phyloP scores from a whole-genome alignment of 2,797 vertebrate genomes.

The Leptatherina wallacei region DNA sequence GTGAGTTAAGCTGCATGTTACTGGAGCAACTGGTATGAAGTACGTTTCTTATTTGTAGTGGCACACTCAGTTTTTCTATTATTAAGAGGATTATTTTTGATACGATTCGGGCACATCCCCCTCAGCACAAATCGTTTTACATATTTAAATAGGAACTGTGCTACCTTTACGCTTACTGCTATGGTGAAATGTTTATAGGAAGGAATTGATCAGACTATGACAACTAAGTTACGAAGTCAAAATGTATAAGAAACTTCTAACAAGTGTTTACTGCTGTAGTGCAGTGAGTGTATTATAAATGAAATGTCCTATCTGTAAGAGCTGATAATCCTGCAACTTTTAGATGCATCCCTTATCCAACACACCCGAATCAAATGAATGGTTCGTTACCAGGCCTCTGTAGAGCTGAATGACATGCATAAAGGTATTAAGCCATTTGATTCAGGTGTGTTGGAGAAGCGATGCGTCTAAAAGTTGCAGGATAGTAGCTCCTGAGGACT shows the following conservation, averaged over 20 bases:
- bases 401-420: too few species aligned
- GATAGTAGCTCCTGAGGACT: too few species aligned
- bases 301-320: too few species aligned
- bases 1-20: slow-evolving; percentile 64
- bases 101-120: background rate
- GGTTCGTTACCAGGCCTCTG: too few species aligned
- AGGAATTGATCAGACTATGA: background rate
- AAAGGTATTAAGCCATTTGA: too few species aligned
- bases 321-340: too few species aligned
- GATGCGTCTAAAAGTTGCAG: too few species aligned
- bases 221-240: background rate
- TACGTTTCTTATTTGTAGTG: slow-evolving; percentile 8
- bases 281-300: too few species aligned
- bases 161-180: background rate
- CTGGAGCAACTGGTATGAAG: slow-evolving; percentile 6
- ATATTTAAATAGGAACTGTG: background rate
- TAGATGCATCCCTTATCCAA: too few species aligned
- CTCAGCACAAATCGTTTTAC: background rate
- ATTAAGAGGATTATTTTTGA: background rate
- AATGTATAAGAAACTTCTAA: background rate
- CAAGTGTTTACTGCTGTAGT: background rate
- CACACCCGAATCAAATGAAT: too few species aligned
- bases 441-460: too few species aligned
- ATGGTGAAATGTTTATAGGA: background rate
- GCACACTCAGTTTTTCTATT: background rate